Evolutionary conservation across 2,113 vertebrate species (phyloP).

Genomic region (Myxocyprinus asiaticus): DNA sequence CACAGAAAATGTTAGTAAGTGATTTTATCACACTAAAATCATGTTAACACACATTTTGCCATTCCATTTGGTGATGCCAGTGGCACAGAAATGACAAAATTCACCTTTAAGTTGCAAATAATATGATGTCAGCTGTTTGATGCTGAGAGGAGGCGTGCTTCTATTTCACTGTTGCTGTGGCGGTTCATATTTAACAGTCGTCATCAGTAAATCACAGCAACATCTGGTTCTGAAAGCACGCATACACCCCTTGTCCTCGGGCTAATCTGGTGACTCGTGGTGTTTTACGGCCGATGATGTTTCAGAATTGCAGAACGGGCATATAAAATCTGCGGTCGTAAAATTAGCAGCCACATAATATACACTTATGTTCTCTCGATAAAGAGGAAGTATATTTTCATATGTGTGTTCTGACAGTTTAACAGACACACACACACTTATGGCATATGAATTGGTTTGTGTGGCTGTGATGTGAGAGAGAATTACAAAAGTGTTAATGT

Average conservation of each 20-base stretch:
- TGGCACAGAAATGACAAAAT: too few species aligned
- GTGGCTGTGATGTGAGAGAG: neutral
- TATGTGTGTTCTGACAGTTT: conserved; percentile 48
- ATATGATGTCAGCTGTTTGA: conserved; percentile 73
- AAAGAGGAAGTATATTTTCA: conserved; percentile 70
- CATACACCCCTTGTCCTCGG: conserved; percentile 30
- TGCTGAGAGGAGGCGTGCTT: conserved; percentile 72
- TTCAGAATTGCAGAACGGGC: conserved; percentile 74
- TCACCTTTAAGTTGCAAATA: neutral
- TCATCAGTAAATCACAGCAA: conserved; percentile 45
- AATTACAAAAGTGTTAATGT: conserved; percentile 41
- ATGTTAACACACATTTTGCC: too few species aligned
- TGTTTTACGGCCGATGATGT: conserved; percentile 71
- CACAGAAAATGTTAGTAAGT: too few species aligned
- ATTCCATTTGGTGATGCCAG: too few species aligned
- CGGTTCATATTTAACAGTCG: conserved; percentile 26
- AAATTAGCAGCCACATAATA: conserved; percentile 81
- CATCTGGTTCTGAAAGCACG: conserved; percentile 49
- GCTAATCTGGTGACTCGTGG: conserved; percentile 67
- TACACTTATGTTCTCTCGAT: conserved; percentile 75
- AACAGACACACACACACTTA: conserved; percentile 51
- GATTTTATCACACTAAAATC: too few species aligned
- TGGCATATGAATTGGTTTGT: conserved; percentile 4
- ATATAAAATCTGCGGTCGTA: conserved; percentile 77
- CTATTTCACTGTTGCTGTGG: conserved; percentile 27